These are phyloP conservation scores for Aporophyla nigra DNA, from an alignment of 2,888 invertebrate genomes.

Conservation along the genomic window DNA sequence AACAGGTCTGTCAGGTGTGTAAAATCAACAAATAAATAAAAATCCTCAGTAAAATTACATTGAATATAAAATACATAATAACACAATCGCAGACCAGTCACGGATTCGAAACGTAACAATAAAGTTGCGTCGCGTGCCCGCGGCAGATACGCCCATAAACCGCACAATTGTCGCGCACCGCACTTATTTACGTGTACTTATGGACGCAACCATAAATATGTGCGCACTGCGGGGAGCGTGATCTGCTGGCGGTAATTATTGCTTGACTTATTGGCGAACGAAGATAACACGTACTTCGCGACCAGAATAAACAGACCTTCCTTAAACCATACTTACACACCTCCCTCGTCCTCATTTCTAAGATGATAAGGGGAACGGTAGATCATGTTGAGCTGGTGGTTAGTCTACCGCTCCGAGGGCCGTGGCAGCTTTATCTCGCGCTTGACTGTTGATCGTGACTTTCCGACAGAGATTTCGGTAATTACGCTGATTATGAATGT, in stretches of 20 bases:
- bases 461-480: constrained; percentile 87
- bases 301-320: constrained; percentile 76
- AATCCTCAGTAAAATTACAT: too few relatives aligned
- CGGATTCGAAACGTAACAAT: constrained; percentile 68
- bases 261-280: constrained; percentile 90
- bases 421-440: constrained; percentile 87
- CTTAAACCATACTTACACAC: constrained; percentile 42
- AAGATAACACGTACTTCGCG: constrained; percentile 87
- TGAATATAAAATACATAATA: too few relatives aligned
- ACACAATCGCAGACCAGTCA: constrained; percentile 33
- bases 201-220: constrained; percentile 85
- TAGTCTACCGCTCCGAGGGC: constrained; percentile 81
- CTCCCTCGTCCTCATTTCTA: constrained; percentile 31
- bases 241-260: constrained; percentile 89
- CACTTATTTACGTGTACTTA: constrained; percentile 83
- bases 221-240: constrained; percentile 80
- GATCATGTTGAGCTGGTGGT: constrained; percentile 76
- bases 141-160: constrained; percentile 77
- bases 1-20: too few relatives aligned
- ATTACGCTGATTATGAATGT: constrained; percentile 88
- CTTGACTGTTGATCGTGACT: constrained; percentile 89
- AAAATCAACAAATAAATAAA: too few relatives aligned
- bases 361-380: constrained; percentile 52
- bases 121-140: constrained; percentile 71
- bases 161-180: constrained; percentile 82